A percentile compares a stretch with the other conserved stretches of the same genome.
These are phyloP conservation scores for Cynopterus sphinx DNA, from an alignment of 2,797 vertebrate species.

Conservation along the genomic window DNA sequence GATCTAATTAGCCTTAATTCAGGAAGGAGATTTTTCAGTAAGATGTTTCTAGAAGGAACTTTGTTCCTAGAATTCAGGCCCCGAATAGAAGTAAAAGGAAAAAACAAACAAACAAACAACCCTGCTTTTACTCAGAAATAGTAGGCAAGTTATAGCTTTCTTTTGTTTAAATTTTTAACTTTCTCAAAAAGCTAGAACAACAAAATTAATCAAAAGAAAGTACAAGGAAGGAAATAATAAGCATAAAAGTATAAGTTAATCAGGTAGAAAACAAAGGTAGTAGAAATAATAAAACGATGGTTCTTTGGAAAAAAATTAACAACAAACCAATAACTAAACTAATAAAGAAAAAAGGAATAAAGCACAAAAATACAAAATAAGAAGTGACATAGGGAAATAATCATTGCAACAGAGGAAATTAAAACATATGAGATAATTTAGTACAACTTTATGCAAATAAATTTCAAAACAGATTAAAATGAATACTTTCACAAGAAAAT, in stretches of 20 bases:
- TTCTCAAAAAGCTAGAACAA: neutral
- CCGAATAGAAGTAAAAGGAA: neutral
- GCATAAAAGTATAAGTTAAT: neutral
- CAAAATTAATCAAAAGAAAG: neutral
- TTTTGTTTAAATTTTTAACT: neutral
- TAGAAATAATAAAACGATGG: neutral
- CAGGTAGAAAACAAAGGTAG: neutral
- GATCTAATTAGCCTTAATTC: neutral
- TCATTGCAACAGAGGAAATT: neutral
- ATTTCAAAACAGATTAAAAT: neutral
- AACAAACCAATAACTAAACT: neutral
- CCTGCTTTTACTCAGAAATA: neutral
- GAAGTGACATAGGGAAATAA: neutral
- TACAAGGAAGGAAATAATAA: neutral
- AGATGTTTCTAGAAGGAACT: neutral
- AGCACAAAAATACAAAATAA: neutral
- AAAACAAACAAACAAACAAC: neutral
- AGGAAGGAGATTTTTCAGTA: neutral
- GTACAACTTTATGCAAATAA: neutral
- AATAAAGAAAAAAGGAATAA: neutral
- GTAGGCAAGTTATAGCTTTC: neutral
- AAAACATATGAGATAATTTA: neutral
- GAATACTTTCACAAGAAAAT: neutral
- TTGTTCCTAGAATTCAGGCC: neutral
- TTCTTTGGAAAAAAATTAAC: neutral